These are phyloP conservation scores for Steromphala cineraria DNA, from an alignment of 2,888 invertebrate species.

Conservation along the genomic window DNA sequence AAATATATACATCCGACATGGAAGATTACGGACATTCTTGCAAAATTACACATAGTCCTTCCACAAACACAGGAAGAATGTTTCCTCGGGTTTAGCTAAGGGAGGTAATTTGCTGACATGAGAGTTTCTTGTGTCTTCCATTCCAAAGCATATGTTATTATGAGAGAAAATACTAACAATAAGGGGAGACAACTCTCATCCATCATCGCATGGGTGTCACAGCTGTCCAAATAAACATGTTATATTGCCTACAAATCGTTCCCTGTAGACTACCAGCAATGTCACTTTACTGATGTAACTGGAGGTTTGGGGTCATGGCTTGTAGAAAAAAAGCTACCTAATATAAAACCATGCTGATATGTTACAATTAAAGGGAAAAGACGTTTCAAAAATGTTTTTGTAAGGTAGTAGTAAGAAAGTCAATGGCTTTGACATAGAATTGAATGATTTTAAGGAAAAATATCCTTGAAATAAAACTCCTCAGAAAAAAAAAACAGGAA, in stretches of 20 bases:
- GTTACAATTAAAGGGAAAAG: no score
- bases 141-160: background rate
- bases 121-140: background rate
- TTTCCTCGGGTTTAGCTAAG: background rate
- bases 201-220: background rate
- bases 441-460: no score
- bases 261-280: no score
- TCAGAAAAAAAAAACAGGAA: no score
- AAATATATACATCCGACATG: background rate
- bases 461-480: no score
- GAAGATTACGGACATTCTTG: background rate
- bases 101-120: background rate
- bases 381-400: no score
- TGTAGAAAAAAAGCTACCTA: no score
- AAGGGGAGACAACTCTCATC: background rate
- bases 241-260: background rate
- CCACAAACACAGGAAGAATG: background rate
- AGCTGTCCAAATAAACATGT: slow-evolving; percentile 1
- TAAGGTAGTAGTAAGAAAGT: no score
- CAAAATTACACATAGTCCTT: background rate
- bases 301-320: no score
- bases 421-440: no score
- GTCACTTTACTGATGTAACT: no score
- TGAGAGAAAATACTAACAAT: slow-evolving; percentile 5
- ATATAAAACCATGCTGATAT: no score